Evolutionary conservation across 2,113 vertebrate species (phyloP), one percentile per base, ranked within the genome.

Genomic region (Ptilonorhynchus violaceus): DNA sequence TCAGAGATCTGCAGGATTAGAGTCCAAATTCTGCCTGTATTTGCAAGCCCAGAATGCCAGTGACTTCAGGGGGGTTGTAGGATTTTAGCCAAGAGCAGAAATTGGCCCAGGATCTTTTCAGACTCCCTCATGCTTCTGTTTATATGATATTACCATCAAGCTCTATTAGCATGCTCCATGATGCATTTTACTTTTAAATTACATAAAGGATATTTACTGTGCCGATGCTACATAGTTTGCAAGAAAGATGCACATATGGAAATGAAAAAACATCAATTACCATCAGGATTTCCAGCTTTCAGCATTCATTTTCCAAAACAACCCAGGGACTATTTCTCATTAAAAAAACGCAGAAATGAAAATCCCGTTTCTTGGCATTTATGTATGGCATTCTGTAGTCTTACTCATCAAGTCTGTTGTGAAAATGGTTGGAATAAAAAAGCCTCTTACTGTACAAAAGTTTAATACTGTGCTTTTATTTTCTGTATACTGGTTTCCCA

Each of bases 171-270:
- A 76, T 74, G 56, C 80, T 85, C 85, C 68, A 46, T 80, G 75
- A 69, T 85, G 50, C 33, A 91, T 93, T 96, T 96, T 79, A 94
- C 92, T 93, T 94, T 93, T 89, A 94, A 89, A 95, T 97, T 94
- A 85, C 50, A 79, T 74, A 76, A 93, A 91, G 20, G 58, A 53
- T 93, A 88, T 96, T 94, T 95, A 80, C 90, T 93, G 89, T 74
- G 85, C 88, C 2, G 13, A 53, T 85, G 81, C 73, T 75, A 90
- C 50, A 92, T 62, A 94, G 67, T 69, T 96, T 91, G 74, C 62
- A 87, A 88, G 81, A 93, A 94, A 96, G 77, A 87, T 92, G 76
- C 86, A 85, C 84, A 81, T 89, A 95, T 72, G 84, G 86, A 92
- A 97, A 95, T 78, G 60, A 78, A 95, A 93, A 87, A 78, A 78